These are phyloP conservation scores for Uropsilus gracilis DNA, from an alignment of 2,113 vertebrate genomes.

Conservation along the genomic window DNA sequence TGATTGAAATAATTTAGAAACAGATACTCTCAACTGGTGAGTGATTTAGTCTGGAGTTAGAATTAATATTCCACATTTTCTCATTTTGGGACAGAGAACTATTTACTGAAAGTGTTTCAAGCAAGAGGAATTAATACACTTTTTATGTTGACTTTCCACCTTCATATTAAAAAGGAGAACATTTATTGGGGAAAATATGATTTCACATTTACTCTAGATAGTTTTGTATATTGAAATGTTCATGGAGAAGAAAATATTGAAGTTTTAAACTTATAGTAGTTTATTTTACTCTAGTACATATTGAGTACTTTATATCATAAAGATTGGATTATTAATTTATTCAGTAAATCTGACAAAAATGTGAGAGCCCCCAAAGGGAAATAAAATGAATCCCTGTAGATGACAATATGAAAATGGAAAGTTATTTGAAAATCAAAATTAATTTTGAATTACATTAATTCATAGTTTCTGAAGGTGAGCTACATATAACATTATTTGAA, in stretches of 20 bases:
- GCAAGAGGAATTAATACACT: constrained; percentile 69
- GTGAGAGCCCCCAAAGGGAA: neutral
- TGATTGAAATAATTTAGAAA: constrained; percentile 80
- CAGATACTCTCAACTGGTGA: constrained; percentile 73
- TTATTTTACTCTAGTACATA: constrained; percentile 51
- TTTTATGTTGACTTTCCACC: constrained; percentile 73
- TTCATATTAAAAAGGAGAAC: constrained; percentile 72
- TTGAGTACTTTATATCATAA: constrained; percentile 22
- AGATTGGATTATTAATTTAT: constrained; percentile 27
- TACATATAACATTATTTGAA: neutral
- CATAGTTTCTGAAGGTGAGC: neutral
- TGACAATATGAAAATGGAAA: constrained; percentile 46
- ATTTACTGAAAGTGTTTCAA: constrained; percentile 75
- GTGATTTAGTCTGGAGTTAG: constrained; percentile 75
- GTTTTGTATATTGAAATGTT: constrained; percentile 60
- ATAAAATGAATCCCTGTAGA: neutral
- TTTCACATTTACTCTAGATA: constrained; percentile 70
- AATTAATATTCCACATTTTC: constrained; percentile 78
- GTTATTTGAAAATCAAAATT: constrained; percentile 47
- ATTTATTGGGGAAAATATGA: constrained; percentile 73
- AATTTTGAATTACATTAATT: constrained; percentile 47
- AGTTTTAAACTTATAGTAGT: constrained; percentile 38
- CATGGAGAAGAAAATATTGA: constrained; percentile 57
- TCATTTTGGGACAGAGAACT: constrained; percentile 68
- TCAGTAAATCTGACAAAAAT: neutral